A percentile compares a stretch with the other conserved stretches of the same genome.
Conservation (phyloP, 1,140 invertebrate genomes). For the Tetragonula clypearis region DNA sequence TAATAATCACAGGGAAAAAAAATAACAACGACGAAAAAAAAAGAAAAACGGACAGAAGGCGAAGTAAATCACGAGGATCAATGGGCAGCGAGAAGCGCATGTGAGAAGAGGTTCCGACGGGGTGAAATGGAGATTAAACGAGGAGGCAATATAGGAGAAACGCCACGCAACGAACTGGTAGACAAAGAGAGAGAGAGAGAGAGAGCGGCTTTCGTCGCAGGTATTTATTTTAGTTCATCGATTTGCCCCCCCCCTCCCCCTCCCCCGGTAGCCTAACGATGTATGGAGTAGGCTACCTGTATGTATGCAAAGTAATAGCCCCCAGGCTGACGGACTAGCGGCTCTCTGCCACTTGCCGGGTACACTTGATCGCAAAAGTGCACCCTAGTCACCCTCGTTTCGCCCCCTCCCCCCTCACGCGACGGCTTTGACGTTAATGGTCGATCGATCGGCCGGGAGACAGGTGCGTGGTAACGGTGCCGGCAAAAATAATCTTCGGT, state of each 20-base stretch:
- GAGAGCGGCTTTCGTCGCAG: conserved; percentile 53
- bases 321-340: conserved; percentile 60
- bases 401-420: not conserved
- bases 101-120: not conserved
- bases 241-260: conserved; percentile 40
- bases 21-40: no score
- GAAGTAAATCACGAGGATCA: no score
- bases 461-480: conserved; percentile 54
- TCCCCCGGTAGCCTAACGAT: not conserved
- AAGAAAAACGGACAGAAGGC: no score
- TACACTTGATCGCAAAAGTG: conserved; percentile 64
- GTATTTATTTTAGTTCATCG: conserved; percentile 70
- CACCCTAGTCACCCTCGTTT: conserved; percentile 31
- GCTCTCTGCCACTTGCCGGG: conserved; percentile 57
- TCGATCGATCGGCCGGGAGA: conserved; percentile 64
- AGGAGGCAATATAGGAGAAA: not conserved
- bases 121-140: not conserved
- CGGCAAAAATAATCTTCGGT: conserved; percentile 62
- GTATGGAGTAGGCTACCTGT: conserved; percentile 46
- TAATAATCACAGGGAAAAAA: no score
- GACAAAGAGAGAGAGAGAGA: conserved; percentile 9
- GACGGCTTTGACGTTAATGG: conserved; percentile 67
- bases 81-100: no score
- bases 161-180: not conserved
- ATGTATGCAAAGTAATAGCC: conserved; percentile 65